Conservation (phyloP, 2,888 invertebrate genomes). For the Leptopilina drosophilae region DNA sequence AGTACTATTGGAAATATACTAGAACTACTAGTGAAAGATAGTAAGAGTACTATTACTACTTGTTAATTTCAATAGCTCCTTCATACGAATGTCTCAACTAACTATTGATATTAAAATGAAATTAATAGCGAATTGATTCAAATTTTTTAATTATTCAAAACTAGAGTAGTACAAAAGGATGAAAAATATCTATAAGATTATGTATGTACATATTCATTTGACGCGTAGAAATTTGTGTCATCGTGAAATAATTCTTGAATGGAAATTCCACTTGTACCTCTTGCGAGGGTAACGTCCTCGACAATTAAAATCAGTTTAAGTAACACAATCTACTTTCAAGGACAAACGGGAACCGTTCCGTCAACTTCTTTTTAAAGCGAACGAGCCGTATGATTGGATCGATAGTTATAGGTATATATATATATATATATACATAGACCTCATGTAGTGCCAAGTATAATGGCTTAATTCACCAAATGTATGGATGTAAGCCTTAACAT, state of each 20-base stretch:
- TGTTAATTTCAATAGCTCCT: no score
- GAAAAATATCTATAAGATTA: no score
- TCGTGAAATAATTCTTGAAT: neutral
- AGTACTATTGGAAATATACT: no score
- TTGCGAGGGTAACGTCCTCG: neutral
- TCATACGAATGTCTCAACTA: no score
- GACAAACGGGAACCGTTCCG: constrained; percentile 58
- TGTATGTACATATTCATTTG: no score
- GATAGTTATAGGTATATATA: constrained; percentile 43
- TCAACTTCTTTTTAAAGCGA: constrained; percentile 57
- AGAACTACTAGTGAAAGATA: no score
- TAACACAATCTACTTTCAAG: constrained; percentile 53
- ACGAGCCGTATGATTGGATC: constrained; percentile 64
- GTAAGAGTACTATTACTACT: no score
- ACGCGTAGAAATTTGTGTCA: no score
- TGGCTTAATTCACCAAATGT: constrained; percentile 65
- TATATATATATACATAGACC: constrained; percentile 54
- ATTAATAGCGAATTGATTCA: no score
- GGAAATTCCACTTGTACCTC: neutral
- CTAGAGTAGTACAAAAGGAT: no score
- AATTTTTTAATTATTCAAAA: no score
- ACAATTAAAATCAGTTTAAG: constrained; percentile 44
- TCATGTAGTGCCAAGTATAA: constrained; percentile 63
- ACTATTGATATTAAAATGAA: no score
- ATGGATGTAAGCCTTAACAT: constrained; percentile 46